Conservation (phyloP, 2,113 vertebrate genomes). For the Petroica traversi region DNA sequence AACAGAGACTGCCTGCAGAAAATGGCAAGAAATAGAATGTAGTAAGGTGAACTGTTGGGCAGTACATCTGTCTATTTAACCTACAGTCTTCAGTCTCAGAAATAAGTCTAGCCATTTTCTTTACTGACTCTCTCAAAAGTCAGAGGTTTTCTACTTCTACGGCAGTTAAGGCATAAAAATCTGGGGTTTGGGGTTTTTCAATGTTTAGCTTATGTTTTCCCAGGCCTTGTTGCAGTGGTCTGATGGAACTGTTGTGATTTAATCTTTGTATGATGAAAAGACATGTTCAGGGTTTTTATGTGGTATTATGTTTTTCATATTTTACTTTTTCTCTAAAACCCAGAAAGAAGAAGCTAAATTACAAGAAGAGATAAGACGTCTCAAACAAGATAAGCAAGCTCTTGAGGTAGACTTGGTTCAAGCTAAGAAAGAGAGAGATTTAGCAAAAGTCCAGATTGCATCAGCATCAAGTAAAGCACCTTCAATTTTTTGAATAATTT, state of each 20-base stretch:
- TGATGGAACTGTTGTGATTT: not conserved
- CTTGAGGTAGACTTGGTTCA: constrained; percentile 84
- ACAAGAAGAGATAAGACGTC: constrained; percentile 76
- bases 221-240: not conserved
- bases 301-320: not conserved
- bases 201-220: not conserved
- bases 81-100: not conserved
- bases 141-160: not conserved
- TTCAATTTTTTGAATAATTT: not conserved
- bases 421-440: constrained; percentile 83
- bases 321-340: not conserved
- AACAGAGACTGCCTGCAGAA: not conserved
- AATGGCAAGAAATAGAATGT: not conserved
- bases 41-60: not conserved
- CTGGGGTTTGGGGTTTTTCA: not conserved
- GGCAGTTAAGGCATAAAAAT: not conserved
- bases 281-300: not conserved
- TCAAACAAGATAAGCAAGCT: constrained; percentile 87
- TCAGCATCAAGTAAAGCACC: constrained; percentile 77
- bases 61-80: not conserved
- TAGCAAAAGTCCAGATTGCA: constrained; percentile 75
- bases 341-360: constrained; percentile 83
- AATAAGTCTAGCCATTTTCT: not conserved
- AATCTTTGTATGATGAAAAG: not conserved
- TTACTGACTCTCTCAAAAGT: not conserved